A percentile compares a stretch with the other conserved stretches of the same genome.
Evolutionary conservation across 2,888 invertebrate species (phyloP).

Genomic region (Caenorhabditis doughertyi): DNA sequence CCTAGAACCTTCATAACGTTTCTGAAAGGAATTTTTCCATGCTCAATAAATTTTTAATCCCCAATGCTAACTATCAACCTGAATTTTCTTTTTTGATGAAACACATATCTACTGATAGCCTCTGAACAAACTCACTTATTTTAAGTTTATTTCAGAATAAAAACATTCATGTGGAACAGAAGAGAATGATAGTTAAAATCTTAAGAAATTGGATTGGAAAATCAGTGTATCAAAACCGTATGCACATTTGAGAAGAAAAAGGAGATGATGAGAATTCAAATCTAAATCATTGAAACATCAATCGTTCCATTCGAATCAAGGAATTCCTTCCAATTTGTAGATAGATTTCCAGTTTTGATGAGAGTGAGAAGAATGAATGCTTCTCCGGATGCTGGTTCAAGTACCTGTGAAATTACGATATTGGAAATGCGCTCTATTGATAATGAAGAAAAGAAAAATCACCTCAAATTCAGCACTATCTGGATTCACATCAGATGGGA

Average conservation of each 20-base stretch:
- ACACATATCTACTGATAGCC: too few relatives aligned
- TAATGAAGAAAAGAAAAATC: conserved; percentile 13
- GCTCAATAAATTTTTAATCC: too few relatives aligned
- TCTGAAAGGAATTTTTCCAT: too few relatives aligned
- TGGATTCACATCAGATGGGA: conserved; percentile 79
- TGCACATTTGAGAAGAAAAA: conserved; percentile 48
- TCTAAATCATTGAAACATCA: conserved; percentile 69
- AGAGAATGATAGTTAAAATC: too few relatives aligned
- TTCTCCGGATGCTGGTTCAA: conserved; percentile 81
- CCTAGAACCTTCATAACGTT: too few relatives aligned
- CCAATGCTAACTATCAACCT: too few relatives aligned
- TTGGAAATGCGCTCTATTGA: conserved; percentile 40
- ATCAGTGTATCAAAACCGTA: conserved; percentile 47
- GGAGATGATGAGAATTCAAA: neutral
- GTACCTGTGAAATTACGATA: too few relatives aligned
- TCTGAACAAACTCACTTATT: too few relatives aligned
- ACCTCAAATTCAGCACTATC: conserved; percentile 82
- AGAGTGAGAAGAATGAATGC: conserved; percentile 77
- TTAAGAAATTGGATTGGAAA: conserved; percentile 15
- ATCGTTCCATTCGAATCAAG: conserved; percentile 79
- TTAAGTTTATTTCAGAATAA: neutral
- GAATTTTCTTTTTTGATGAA: too few relatives aligned
- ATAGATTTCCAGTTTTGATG: conserved; percentile 79
- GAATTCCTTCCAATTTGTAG: conserved; percentile 81
- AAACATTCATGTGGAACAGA: neutral